A percentile compares a stretch with the other conserved stretches of the same genome.
phyloP scores from a whole-genome alignment of 2,113 vertebrate genomes.

The Cryptomyrus ogoouensis region DNA sequence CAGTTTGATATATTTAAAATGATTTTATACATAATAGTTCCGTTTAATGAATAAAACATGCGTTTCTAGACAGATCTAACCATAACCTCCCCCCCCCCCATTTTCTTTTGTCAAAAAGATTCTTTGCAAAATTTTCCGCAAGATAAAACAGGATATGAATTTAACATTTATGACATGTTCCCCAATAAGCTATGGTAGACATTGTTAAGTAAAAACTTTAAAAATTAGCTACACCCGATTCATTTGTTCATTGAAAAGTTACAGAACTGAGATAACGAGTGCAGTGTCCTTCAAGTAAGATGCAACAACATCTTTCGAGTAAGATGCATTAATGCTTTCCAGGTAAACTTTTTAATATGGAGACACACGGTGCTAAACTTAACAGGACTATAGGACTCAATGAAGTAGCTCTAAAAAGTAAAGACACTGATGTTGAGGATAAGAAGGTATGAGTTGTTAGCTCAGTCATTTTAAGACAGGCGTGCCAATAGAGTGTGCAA shows the following conservation, averaged over 20 bases:
- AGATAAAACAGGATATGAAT: not conserved
- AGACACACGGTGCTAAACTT: not conserved
- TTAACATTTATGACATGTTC: not conserved
- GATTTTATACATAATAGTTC: not conserved
- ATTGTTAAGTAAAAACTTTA: not conserved
- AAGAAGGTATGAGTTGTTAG: not conserved
- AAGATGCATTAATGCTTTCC: constrained; percentile 17
- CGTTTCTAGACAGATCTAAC: not conserved
- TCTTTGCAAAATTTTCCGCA: not conserved
- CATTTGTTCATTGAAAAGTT: not conserved
- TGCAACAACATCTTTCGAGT: not conserved
- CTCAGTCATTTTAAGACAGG: not conserved
- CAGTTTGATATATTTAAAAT: constrained; percentile 4
- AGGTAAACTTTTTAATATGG: constrained; percentile 18
- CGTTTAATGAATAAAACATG: not conserved
- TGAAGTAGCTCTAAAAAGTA: not conserved
- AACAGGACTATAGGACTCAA: constrained; percentile 1
- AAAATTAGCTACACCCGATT: not conserved
- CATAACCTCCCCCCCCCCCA: not conserved
- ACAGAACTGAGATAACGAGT: not conserved
- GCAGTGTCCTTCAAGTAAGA: not conserved
- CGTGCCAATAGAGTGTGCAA: not conserved
- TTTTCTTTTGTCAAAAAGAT: not conserved
- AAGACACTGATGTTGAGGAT: not conserved
- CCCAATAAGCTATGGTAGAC: not conserved